Percentiles rank a stretch among this genome's conserved stretches.
Evolutionary conservation across 2,113 vertebrate genomes (phyloP).

Genomic region (Neodontobutis hainanensis): DNA sequence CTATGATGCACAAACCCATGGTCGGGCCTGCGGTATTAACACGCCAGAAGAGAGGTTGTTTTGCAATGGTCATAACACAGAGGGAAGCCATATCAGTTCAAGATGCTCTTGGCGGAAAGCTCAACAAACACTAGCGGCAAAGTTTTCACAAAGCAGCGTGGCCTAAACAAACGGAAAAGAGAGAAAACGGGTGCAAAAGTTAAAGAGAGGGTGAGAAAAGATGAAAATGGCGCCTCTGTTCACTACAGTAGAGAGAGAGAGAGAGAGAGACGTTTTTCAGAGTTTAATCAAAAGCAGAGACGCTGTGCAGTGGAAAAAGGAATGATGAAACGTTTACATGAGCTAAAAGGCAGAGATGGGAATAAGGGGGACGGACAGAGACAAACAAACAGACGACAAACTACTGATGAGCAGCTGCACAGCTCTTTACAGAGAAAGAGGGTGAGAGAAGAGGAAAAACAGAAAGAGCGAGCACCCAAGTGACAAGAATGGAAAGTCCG

Average conservation of each 20-base stretch:
- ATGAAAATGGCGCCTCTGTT: constrained; percentile 52
- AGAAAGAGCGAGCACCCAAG: constrained; percentile 26
- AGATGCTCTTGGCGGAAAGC: constrained; percentile 68
- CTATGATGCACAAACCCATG: neutral
- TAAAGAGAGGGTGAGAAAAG: constrained; percentile 10
- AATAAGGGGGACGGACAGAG: constrained; percentile 5
- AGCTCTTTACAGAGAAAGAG: constrained; percentile 22
- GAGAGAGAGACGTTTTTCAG: constrained; percentile 15
- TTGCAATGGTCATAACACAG: constrained; percentile 59
- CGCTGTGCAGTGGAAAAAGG: constrained; percentile 64
- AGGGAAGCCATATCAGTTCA: constrained; percentile 61
- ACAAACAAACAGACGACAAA: constrained; percentile 68
- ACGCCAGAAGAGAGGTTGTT: constrained; percentile 42
- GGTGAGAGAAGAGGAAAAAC: constrained; percentile 10
- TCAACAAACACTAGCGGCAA: constrained; percentile 65
- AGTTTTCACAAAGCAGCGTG: constrained; percentile 69
- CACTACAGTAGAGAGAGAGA: constrained; percentile 40
- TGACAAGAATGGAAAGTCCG: constrained; percentile 70
- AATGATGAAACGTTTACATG: constrained; percentile 70
- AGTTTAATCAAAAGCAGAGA: constrained; percentile 76
- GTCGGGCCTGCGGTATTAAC: constrained; percentile 28
- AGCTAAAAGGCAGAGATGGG: constrained; percentile 49
- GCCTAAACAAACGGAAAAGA: constrained; percentile 69
- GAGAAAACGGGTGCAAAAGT: constrained; percentile 29
- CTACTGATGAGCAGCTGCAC: constrained; percentile 70